These are phyloP conservation scores for Cheilosia scutellata DNA, from an alignment of 2,888 invertebrate species.

Conservation along the genomic window DNA sequence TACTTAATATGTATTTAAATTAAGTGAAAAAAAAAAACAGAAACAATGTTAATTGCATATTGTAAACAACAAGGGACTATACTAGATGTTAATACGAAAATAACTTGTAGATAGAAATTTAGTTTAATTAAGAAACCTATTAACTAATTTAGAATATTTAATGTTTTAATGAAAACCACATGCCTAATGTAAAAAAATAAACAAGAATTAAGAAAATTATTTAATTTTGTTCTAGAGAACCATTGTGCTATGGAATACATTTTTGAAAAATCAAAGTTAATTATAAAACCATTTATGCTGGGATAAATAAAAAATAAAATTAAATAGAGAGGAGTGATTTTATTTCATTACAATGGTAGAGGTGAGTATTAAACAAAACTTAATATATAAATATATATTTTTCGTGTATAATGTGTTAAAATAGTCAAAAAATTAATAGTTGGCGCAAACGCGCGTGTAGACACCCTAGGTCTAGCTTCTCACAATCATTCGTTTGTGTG, in stretches of 20 bases:
- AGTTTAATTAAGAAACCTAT: conserved; percentile 18
- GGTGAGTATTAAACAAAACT: not conserved
- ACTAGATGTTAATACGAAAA: conserved; percentile 17
- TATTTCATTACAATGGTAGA: not conserved
- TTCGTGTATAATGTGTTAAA: too few relatives aligned
- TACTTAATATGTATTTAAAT: conserved; percentile 29
- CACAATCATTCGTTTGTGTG: too few relatives aligned
- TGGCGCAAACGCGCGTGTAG: too few relatives aligned
- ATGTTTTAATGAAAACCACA: conserved; percentile 36
- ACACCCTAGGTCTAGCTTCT: too few relatives aligned
- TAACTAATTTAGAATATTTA: conserved; percentile 8
- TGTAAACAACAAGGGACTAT: conserved; percentile 48
- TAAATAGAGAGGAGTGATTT: not conserved
- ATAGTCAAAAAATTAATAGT: too few relatives aligned
- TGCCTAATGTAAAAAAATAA: conserved; percentile 38
- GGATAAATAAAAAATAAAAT: conserved; percentile 6
- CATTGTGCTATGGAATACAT: conserved; percentile 21
- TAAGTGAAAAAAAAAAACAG: conserved; percentile 15
- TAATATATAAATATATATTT: too few relatives aligned
- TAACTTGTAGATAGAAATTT: conserved; percentile 59
- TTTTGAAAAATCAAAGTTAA: conserved; percentile 8
- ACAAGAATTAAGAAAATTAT: conserved; percentile 10
- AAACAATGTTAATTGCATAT: conserved; percentile 12
- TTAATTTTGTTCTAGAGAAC: conserved; percentile 11
- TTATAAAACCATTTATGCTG: conserved; percentile 13